Conservation (phyloP, 2,113 vertebrate genomes). For the Leucosticte australis region DNA sequence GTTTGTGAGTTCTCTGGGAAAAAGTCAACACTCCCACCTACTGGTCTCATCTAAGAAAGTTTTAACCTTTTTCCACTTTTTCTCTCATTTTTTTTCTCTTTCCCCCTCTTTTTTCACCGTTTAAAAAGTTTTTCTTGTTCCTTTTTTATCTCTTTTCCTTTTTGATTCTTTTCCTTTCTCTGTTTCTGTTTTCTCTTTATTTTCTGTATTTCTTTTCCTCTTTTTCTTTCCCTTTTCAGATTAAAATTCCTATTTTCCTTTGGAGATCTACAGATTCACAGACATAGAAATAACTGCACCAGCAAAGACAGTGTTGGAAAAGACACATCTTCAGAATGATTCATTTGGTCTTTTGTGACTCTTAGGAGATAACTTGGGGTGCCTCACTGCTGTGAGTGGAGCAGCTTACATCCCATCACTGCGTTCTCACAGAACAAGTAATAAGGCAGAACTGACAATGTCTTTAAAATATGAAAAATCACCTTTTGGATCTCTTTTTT, state of each 20-base stretch:
- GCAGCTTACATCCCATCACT: background rate
- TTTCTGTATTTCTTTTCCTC: background rate
- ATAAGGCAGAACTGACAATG: background rate
- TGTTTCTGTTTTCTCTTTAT: background rate
- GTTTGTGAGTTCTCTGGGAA: background rate
- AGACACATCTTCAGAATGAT: background rate
- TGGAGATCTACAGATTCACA: background rate
- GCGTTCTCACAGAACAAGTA: background rate
- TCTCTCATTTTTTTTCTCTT: accelerated
- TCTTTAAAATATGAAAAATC: background rate
- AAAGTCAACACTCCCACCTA: constrained; percentile 68
- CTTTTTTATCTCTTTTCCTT: background rate
- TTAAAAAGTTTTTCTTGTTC: background rate
- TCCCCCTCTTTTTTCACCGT: accelerated
- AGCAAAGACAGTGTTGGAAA: background rate
- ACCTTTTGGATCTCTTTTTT: background rate
- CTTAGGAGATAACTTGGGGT: background rate
- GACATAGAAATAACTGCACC: background rate
- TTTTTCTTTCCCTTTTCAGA: background rate
- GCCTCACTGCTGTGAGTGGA: background rate
- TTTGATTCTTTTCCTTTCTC: background rate
- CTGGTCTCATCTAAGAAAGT: constrained; percentile 33
- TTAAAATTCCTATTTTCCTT: background rate
- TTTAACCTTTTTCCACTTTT: background rate
- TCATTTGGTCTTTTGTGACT: background rate